These are phyloP conservation scores for Trypoxylon attenuatum DNA, from an alignment of 2,888 invertebrate genomes.

Conservation along the genomic window DNA sequence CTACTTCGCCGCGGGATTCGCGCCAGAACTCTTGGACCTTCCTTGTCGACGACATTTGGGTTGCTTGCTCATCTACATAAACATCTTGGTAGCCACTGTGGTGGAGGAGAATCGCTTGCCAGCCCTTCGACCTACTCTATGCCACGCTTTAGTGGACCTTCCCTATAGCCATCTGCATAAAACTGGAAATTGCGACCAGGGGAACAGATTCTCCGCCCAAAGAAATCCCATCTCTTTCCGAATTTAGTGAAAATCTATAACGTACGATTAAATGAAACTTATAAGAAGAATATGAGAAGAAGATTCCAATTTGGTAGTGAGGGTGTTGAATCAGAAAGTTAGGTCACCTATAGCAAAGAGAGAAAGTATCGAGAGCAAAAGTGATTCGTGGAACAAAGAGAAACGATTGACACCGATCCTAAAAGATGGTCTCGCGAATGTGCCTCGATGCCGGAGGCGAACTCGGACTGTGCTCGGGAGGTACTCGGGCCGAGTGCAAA, in stretches of 20 bases:
- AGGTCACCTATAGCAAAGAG: no score
- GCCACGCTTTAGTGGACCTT: conserved; percentile 40
- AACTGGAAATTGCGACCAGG: conserved; percentile 23
- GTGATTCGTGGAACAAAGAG: no score
- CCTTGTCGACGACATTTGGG: conserved; percentile 47
- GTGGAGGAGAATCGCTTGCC: conserved; percentile 34
- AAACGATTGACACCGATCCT: no score
- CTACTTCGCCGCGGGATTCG: conserved; percentile 23
- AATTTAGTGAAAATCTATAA: no score
- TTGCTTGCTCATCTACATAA: conserved; percentile 68
- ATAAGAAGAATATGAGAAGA: no score
- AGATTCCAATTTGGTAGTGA: no score
- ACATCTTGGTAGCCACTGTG: conserved; percentile 64
- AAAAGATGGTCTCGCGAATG: no score
- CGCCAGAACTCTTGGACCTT: conserved; percentile 46
- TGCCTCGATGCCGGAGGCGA: no score
- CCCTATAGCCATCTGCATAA: conserved; percentile 58
- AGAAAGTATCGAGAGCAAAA: no score
- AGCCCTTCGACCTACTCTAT: conserved; percentile 24
- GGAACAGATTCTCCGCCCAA: conserved; percentile 48
- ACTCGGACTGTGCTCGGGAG: conserved; percentile 23
- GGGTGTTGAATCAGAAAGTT: no score
- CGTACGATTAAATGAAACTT: no score
- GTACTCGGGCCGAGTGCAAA: conserved; percentile 54
- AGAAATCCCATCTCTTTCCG: conserved; percentile 59